Base-by-base conservation (phyloP, 2,888 invertebrate species). In the Mythimna ferrago region DNA sequence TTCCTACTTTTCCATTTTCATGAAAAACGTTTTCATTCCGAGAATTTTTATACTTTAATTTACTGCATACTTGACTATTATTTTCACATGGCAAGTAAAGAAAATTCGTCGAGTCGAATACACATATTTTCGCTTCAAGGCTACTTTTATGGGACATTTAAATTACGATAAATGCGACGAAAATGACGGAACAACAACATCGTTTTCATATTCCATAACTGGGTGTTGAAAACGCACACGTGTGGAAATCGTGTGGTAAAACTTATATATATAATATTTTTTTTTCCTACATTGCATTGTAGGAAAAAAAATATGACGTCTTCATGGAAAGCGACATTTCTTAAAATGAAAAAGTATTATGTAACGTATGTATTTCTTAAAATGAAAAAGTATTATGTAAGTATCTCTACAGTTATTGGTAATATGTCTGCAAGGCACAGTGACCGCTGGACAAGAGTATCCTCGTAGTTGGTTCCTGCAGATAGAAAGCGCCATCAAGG, bases 221-320 rank as follows among this genome's bases (percentile, higher is more conserved):
- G 26, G 19, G 48, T 54, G 54, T 56, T 11, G 54, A 53, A 41
- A 56, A n/a, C 6, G 41, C 41, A 54, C 76, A 76, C 78, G 32
- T 61, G 71, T 54, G 41, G 58, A 76, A 65, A 63, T 26, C 19
- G 35, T 51, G 62, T 51, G 2, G 64, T 14, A 11, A 44, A 71
- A 65, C 48, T 21, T 21, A 32, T n/a, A n/a, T n/a, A n/a, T n/a
- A n/a, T n/a, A n/a, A n/a, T n/a, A n/a, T n/a, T n/a, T n/a, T n/a
- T n/a, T n/a, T n/a, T n/a, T n/a, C n/a, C n/a, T n/a, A n/a, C n/a
- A n/a, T n/a, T n/a, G n/a, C 19, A 26, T 16, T 41, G 21, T 48
- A 32, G 14, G 0, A 11, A 26, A 32, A 70, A 64, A 76, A 48
- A 75, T 41, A 56, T 19, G 26, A 26, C 26, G 6, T 21, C 10